phyloP scores from a whole-genome alignment of 2,888 invertebrate genomes.

The Nemurella pictetii region DNA sequence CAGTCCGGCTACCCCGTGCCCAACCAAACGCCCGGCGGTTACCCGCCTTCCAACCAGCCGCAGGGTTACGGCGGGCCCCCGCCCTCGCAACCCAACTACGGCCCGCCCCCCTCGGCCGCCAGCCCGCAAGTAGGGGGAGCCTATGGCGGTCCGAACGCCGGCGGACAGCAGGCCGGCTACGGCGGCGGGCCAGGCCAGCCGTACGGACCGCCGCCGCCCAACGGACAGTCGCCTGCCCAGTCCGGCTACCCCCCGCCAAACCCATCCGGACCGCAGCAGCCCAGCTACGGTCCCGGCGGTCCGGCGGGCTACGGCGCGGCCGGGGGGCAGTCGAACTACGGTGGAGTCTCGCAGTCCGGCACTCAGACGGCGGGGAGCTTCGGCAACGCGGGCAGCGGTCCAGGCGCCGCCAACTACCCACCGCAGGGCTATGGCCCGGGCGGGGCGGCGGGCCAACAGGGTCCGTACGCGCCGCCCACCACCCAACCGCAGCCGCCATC shows the following conservation, averaged over 20 bases:
- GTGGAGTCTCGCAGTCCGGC: constrained; percentile 61
- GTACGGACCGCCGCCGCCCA: constrained; percentile 65
- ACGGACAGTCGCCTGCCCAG: constrained; percentile 67
- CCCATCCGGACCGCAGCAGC: constrained; percentile 40
- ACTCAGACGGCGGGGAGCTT: constrained; percentile 55
- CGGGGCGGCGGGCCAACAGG: constrained; percentile 12
- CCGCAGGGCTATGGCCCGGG: constrained; percentile 34
- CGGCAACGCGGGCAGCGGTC: constrained; percentile 36
- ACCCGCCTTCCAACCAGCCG: constrained; percentile 45
- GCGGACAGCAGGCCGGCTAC: constrained; percentile 48
- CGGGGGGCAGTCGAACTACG: constrained; percentile 59
- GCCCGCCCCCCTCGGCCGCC: constrained; percentile 40
- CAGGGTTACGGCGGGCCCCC: constrained; percentile 49
- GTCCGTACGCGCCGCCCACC: constrained; percentile 50
- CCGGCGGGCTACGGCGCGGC: constrained; percentile 42
- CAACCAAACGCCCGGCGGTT: constrained; percentile 43
- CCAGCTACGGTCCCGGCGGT: constrained; percentile 36
- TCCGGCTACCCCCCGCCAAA: constrained; percentile 67
- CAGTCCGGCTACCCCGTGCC: constrained; percentile 44
- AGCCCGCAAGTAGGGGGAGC: constrained; percentile 30
- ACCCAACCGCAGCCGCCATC: constrained; percentile 48
- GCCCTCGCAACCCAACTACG: constrained; percentile 52
- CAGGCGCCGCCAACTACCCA: constrained; percentile 31
- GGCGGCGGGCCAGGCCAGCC: constrained; percentile 57
- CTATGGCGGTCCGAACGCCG: constrained; percentile 35